Evolutionary conservation across 2,113 vertebrate species (phyloP), one percentile per base, ranked within the genome.

Genomic region (Zosterops hypoxanthus): DNA sequence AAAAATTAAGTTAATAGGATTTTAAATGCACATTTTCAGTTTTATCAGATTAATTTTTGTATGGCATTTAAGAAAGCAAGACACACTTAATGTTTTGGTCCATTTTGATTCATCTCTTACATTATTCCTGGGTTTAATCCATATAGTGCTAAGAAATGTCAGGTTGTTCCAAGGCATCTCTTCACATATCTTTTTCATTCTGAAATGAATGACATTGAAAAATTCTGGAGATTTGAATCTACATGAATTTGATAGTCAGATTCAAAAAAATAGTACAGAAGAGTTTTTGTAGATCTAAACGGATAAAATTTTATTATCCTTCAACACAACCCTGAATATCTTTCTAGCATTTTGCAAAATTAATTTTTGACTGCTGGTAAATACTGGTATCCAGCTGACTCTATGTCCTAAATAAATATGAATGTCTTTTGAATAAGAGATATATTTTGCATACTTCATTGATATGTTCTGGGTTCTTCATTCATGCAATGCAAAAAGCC

Each of bases 41-140:
- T 76, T 95, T 77, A 94, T 52, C 19, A 92, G 61, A 96, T 88
- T 96, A 93, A 90, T 96, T 84, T 88, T 25, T 92, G 17, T 81
- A 70, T 88, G 42, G 21, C 25, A 77, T 80, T 91, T 34, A 56
- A 94, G 70, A 34, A 92, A 78, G n/a, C 49, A 88, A 91, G 70
- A 50, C 9, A 86, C 18, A 34, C 61, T 76, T 90, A 57, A 85
- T 88, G 57, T 82, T 91, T 96, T 90, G 93, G 53, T 93, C 71
- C 57, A 34, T 95, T 91, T 28, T 85, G 88, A 86, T 42, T 93
- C 79, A 86, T 96, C 57, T 89, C 93, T 96, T 96, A 80, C 61
- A 94, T 85, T 64, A 94, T 83, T 46, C 42, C 8, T 81, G 34
- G 2, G 57, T 49, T 92, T 61, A 73, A 92, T 97, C 39, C 34